Conservation (phyloP, 2,888 invertebrate genomes). For the Dolichopus griseipennis region DNA sequence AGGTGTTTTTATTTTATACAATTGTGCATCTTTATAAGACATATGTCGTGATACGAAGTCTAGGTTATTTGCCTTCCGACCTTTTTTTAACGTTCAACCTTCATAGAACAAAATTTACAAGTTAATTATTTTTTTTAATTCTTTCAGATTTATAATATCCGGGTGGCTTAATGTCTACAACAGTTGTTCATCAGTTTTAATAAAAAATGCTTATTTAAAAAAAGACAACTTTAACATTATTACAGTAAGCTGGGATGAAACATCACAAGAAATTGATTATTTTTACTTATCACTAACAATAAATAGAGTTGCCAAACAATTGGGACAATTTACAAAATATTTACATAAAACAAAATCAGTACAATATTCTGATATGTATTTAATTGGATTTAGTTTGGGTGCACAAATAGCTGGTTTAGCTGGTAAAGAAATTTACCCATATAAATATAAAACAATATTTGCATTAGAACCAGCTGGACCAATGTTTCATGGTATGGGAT, state of each 20-base stretch:
- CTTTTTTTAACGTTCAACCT: too few relatives aligned
- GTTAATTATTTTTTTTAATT: background rate
- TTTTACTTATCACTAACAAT: slow-evolving; percentile 31
- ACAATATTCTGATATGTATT: slow-evolving; percentile 27
- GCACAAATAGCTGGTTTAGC: slow-evolving; percentile 37
- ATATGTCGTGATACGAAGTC: too few relatives aligned
- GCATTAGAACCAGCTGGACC: slow-evolving; percentile 42
- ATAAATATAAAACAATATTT: slow-evolving; percentile 31
- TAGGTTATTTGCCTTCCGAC: too few relatives aligned
- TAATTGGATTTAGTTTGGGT: slow-evolving; percentile 43
- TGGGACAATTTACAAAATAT: slow-evolving; percentile 33
- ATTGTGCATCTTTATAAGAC: too few relatives aligned
- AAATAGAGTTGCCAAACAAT: slow-evolving; percentile 28
- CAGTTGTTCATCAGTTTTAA: slow-evolving; percentile 33
- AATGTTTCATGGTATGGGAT: slow-evolving; percentile 28
- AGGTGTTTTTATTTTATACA: too few relatives aligned
- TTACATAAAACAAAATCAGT: slow-evolving; percentile 29
- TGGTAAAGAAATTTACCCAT: slow-evolving; percentile 29
- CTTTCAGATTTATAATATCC: slow-evolving; percentile 30
- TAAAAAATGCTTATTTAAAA: slow-evolving; percentile 34
- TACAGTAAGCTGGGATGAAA: slow-evolving; percentile 36
- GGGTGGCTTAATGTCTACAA: slow-evolving; percentile 35
- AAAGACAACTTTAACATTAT: slow-evolving; percentile 35
- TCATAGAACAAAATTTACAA: too few relatives aligned
- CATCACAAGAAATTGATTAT: slow-evolving; percentile 32